Evolutionary conservation across 2,797 vertebrate species (phyloP), one percentile per base, ranked within the genome.

Genomic region (Diplodus puntazzo): DNA sequence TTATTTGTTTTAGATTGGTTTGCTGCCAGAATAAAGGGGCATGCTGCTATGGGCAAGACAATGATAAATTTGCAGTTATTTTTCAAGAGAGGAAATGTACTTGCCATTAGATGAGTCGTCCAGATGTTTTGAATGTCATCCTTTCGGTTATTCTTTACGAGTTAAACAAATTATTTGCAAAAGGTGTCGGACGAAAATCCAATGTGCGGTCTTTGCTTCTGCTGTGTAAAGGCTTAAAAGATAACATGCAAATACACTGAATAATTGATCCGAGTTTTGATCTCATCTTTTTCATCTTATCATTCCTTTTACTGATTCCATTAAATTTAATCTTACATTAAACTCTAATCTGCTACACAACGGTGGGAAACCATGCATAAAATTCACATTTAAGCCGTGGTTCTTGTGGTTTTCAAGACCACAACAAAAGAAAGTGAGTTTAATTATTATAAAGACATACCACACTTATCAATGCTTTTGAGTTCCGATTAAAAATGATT

Each of bases 271-370:
- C 17, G 16, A 16, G 45, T 11, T 23, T 48, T 7, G 49, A 53
- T 45, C 20, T 58, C 25, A 43, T 34, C 34, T 34, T 34, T 34
- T 34, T 34, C 34, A 34, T 3, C 48, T 69, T 30, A 34, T 16
- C 11, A 45, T 18, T 18, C 5, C 11, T 43, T 82, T 63, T 21
- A 50, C 14, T 59, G 6, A 67, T 58, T 58, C 13, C 53, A 42
- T 75, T 21, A 11, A 30, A 72, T 39, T 16, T 7, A 60, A 57
- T 60, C 10, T 45, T 17, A 23, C 45, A 67, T 45, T 39, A 78
- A 62, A 20, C 2, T 68, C 23, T 49, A 2, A 50, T 43, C 11
- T 49, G 12, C 23, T 20, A n/a, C 10, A 25, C 67, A 68, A 34
- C 17, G 20, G 34, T 11, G 7, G 1, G 30, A 34, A 16, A 3